Evolutionary conservation across 2,888 invertebrate genomes (phyloP), one percentile per base, ranked within the genome.

Genomic region (Oligia strigilis): DNA sequence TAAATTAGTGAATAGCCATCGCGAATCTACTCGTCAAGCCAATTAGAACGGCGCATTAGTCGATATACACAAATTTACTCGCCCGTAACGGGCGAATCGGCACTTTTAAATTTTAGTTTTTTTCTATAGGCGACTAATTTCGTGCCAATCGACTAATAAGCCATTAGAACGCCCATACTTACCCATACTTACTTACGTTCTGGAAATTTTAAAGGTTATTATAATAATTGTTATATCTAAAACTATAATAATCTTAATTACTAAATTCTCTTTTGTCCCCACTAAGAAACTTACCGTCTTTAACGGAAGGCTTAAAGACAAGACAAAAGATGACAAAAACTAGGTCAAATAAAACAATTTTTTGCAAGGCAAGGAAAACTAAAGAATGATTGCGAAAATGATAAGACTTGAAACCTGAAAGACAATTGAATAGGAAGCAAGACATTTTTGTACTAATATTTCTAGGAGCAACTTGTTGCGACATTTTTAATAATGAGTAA

Each of bases 311-410:
- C 70, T 74, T 75, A 62, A 75, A 73, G 40, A 49, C 36, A 49
- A 80, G 72, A 84, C 64, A 72, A 81, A 81, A 82, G 76, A 75
- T n/a, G 52, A 46, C 23, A 73, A 64, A 73, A 77, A 69, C 66
- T 80, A 66, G 77, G 73, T 76, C 78, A 62, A 81, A 67, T 74
- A 72, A 83, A 69, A 78, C 11, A 73, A 73, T 73, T 8, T 76
- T 78, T 76, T 78, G 55, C 29, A 64, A 78, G 46, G 40, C n/a
- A 66, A 58, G 9, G 64, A 81, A 83, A 67, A 72, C 40, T 76
- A 72, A 65, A 75, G 69, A 77, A 62, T 76, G 40, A 78, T 75
- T 69, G 52, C n/a, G 64, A 36, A 74, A 82, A 81, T 52, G 49
- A 46, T 76, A 72, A 64, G 58, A 46, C 14, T 23, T 55, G 14